Evolutionary conservation across 2,113 vertebrate species (phyloP).

Genomic region (Chascanopsetta lugubris): DNA sequence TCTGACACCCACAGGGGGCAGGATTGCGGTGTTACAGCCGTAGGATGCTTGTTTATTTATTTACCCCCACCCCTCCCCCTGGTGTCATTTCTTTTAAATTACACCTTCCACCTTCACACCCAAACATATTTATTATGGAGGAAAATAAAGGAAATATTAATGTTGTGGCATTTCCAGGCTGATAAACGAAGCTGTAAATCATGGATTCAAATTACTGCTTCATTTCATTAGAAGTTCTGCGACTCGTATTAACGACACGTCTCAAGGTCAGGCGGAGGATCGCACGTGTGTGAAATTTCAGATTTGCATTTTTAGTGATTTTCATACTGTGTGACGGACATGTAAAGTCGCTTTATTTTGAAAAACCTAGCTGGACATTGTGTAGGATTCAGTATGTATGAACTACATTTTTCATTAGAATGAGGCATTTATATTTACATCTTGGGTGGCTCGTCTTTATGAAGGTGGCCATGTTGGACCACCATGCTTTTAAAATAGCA

Average conservation of each 20-base stretch:
- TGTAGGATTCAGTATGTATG: too few relatives aligned
- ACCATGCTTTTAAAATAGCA: too few relatives aligned
- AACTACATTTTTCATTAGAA: too few relatives aligned
- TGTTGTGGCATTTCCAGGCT: conserved; percentile 40
- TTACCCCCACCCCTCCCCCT: background rate
- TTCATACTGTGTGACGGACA: background rate
- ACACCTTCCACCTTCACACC: conserved; percentile 23
- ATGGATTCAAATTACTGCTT: conserved; percentile 19
- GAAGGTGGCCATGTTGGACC: too few relatives aligned
- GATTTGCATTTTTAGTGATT: background rate
- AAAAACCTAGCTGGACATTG: background rate
- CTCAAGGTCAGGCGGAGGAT: conserved; percentile 13
- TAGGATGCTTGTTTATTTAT: background rate
- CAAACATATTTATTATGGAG: conserved; percentile 38
- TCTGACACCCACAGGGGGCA: background rate
- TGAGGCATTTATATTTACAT: too few relatives aligned
- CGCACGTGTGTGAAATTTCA: background rate
- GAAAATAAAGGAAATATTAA: conserved; percentile 29
- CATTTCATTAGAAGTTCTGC: conserved; percentile 17
- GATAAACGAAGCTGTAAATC: conserved; percentile 25
- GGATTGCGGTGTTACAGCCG: background rate
- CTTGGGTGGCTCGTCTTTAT: too few relatives aligned
- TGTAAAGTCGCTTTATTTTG: background rate
- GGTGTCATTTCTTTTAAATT: conserved; percentile 36
- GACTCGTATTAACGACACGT: background rate